Base-by-base conservation (phyloP, 2,888 invertebrate species). In the Drosophila maculinotata region DNA sequence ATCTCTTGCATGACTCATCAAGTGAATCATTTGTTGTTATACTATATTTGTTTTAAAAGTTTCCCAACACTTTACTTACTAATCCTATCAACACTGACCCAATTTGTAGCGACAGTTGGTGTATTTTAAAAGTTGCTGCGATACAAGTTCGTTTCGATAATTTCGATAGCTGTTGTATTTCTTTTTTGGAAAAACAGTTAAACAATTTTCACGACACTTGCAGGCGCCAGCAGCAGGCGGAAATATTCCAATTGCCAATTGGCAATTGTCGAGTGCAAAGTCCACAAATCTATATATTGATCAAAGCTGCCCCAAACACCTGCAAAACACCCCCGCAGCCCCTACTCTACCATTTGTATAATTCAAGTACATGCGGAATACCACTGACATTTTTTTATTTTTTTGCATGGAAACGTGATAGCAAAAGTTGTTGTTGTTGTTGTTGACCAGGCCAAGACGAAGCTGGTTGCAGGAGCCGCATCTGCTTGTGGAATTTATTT, bases 331-430 rank as follows among this genome's bases (percentile, higher is more conserved):
- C 58, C 45, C 38, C 48, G 25, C 28, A 48, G 23, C 30, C 25
- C 17, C 30, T 17, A 8, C 10, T 3, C 35, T 39, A 25, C 4
- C 7, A n/a, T n/a, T 20, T 26, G 62, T 52, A 58, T 60, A 69
- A 81, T 81, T 80, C 79, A 79, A 81, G 79, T 85, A 82, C 86
- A 76, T 60, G 81, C 75, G 73, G 64, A 74, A 80, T 82, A 63
- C 73, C 82, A 79, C 75, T 77, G 67, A 82, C 20, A 20, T 20
- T 20, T 20, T 20, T 20, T 20, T 20, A 2, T 2, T 20, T 74
- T 83, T 86, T 81, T 85, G 89, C 86, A 78, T 84, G 79, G 79
- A 87, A 82, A 87, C 85, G 81, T 80, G 86, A 88, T 87, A 87
- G 85, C 79, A 84, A 86, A 81, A 81, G 75, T 69, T 69, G 76